Evolutionary conservation across 2,888 invertebrate species (phyloP).

Genomic region (Apamea monoglypha): DNA sequence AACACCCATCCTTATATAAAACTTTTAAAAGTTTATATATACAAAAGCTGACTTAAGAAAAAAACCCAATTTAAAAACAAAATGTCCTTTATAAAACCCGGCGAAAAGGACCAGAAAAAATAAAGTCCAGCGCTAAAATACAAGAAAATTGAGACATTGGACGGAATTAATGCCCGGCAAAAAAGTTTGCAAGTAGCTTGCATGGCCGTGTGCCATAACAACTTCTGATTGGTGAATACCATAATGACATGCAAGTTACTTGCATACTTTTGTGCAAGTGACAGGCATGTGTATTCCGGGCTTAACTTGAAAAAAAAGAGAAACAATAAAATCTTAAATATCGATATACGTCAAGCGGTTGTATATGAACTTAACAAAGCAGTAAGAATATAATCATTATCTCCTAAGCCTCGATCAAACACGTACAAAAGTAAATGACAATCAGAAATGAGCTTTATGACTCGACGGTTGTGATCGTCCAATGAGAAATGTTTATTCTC

Average conservation of each 20-base stretch:
- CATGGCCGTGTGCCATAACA: too few relatives aligned
- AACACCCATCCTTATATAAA: neutral
- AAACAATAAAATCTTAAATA: neutral
- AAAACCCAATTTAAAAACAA: too few relatives aligned
- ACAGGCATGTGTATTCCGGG: too few relatives aligned
- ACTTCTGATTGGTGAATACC: too few relatives aligned
- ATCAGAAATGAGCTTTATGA: conserved; percentile 16
- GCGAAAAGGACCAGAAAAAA: neutral
- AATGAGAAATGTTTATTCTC: conserved; percentile 9
- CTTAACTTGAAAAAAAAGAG: neutral
- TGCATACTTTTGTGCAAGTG: too few relatives aligned
- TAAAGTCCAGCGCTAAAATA: neutral
- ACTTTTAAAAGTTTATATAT: neutral
- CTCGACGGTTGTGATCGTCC: neutral
- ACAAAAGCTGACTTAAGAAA: neutral
- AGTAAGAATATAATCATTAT: neutral
- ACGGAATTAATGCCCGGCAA: neutral
- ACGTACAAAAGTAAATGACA: neutral
- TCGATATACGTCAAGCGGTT: conserved; percentile 10
- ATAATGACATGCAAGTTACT: too few relatives aligned
- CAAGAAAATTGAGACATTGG: neutral
- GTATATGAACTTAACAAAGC: neutral
- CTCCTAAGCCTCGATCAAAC: neutral
- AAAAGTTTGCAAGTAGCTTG: too few relatives aligned
- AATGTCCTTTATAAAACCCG: neutral